Conservation (phyloP, 2,797 vertebrate genomes). For the Coregonus sp. region DNA sequence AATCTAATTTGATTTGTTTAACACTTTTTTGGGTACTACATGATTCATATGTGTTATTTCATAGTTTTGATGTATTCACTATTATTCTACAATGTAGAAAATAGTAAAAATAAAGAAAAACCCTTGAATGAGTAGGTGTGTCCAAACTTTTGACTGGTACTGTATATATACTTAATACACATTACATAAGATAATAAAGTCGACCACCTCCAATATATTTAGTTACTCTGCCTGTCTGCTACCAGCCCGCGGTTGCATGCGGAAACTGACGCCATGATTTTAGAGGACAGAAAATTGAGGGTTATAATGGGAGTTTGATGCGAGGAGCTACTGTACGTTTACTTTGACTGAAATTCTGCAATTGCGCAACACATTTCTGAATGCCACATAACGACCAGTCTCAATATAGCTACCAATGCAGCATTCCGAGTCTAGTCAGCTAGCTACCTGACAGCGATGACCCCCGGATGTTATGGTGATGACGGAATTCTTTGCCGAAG, state of each 20-base stretch:
- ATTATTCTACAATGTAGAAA: no score
- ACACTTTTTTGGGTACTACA: no score
- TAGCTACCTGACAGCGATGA: neutral
- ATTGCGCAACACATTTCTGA: neutral
- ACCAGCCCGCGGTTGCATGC: neutral
- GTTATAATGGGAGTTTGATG: neutral
- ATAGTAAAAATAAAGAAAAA: no score
- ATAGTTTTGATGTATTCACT: no score
- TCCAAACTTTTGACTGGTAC: no score
- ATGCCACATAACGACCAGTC: neutral
- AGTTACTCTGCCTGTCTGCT: neutral
- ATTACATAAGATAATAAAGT: neutral
- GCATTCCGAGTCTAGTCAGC: neutral
- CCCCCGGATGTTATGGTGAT: slow-evolving; percentile 5
- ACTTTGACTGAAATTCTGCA: neutral
- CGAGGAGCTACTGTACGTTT: neutral
- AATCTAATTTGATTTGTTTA: no score
- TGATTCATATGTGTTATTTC: no score
- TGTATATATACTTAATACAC: no score
- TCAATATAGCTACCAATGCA: neutral
- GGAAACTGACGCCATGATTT: neutral
- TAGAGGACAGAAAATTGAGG: neutral
- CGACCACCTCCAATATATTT: neutral
- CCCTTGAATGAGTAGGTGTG: no score
- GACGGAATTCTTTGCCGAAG: neutral